These are phyloP conservation scores for Upupa epops DNA, from an alignment of 2,113 vertebrate species.

Conservation along the genomic window DNA sequence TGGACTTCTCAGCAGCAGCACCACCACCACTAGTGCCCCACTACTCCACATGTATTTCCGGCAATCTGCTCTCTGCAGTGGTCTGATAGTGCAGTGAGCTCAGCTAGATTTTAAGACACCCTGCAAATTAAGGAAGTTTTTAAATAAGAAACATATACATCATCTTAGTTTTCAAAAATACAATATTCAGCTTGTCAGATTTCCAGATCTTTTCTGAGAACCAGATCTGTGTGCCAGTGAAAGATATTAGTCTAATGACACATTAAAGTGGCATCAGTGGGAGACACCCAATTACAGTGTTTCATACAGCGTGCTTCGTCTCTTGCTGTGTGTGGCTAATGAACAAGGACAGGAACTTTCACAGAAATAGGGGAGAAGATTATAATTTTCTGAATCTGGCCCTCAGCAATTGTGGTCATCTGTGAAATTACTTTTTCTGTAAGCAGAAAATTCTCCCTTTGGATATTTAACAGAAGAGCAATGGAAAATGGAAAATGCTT, in stretches of 20 bases:
- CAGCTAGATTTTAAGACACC: not conserved
- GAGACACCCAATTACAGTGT: slow-evolving; percentile 27
- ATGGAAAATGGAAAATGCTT: slow-evolving; percentile 57
- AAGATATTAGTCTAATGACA: slow-evolving; percentile 54
- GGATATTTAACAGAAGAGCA: slow-evolving; percentile 38
- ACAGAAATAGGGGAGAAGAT: not conserved
- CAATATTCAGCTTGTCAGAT: not conserved
- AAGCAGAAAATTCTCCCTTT: slow-evolving; percentile 47
- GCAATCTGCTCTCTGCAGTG: not conserved
- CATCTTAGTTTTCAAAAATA: slow-evolving; percentile 5
- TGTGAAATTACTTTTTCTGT: slow-evolving; percentile 62
- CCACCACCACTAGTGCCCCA: not conserved
- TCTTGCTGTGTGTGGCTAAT: slow-evolving; percentile 11
- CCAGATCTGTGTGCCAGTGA: not conserved
- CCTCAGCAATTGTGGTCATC: slow-evolving; percentile 43
- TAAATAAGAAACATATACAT: not conserved
- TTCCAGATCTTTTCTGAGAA: slow-evolving; percentile 21
- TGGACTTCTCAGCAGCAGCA: not conserved
- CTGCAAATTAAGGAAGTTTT: not conserved
- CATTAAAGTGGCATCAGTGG: slow-evolving; percentile 37
- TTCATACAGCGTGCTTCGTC: slow-evolving; percentile 15
- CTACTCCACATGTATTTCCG: not conserved
- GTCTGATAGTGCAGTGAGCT: not conserved
- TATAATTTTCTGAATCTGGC: slow-evolving; percentile 21
- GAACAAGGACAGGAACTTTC: slow-evolving; percentile 35